Evolutionary conservation across 2,797 vertebrate genomes (phyloP), one percentile per base, ranked within the genome.

Genomic region (Hybognathus amarus): DNA sequence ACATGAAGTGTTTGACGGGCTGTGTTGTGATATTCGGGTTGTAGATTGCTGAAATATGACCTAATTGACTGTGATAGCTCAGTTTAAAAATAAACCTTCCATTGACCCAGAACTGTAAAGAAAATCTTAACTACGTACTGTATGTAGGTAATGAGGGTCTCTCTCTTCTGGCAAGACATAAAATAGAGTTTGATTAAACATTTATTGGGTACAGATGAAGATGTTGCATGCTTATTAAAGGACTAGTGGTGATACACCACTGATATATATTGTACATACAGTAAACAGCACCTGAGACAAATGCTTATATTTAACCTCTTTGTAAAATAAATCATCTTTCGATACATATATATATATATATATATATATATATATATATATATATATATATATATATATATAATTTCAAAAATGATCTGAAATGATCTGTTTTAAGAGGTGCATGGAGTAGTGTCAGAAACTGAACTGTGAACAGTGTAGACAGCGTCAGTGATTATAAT

Each of bases 131-230:
- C 76, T 78, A 78, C 76, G 66, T 78, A 78, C 76, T 78, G 42
- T 66, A 59, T 70, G 17, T 85, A 73, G 76, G 59, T 63, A 45
- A 76, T 63, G 52, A 79, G 42, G 33, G 20, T 80, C 42, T 79
- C n/a, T 83, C 36, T 82, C 45, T 50, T 63, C 15, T 69, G 99
- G 97, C 95, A 97, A 27, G 97, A 98, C 22, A 38, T 81, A 47
- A 64, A 50, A 74, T 64, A 42, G 9, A 64, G 40, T 50, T 64
- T 82, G 10, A 38, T 74, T 4, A 82, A 74, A 63, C 5, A 82
- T 82, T 24, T 52, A 64, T 64, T 74, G 47, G n/a, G 17, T 15
- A 20, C 4, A 64, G 30, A 40, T 75, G n/a, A 64, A 64, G 69
- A 54, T 66, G n/a, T 59, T 38, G 7, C 20, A 50, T 71, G 54